Conservation (phyloP, 2,888 invertebrate genomes). For the Hirtodrosophila confusa region DNA sequence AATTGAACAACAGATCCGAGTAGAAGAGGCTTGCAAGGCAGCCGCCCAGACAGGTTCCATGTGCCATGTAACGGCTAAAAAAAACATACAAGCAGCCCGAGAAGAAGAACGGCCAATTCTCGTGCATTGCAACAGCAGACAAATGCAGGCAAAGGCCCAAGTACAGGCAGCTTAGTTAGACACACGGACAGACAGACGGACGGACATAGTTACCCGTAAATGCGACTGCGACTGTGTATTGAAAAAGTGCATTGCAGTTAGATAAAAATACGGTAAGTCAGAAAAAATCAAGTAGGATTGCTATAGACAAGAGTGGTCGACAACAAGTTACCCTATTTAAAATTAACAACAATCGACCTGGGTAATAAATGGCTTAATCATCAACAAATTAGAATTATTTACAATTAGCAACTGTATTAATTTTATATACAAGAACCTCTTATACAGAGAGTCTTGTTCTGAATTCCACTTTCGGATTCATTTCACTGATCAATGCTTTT, state of each 20-base stretch:
- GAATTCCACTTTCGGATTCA: too few relatives aligned
- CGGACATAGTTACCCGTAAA: not conserved
- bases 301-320: too few relatives aligned
- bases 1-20: slow-evolving; percentile 70
- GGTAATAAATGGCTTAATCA: too few relatives aligned
- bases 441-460: too few relatives aligned
- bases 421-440: too few relatives aligned
- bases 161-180: slow-evolving; percentile 47
- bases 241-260: slow-evolving; percentile 70
- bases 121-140: slow-evolving; percentile 54
- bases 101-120: slow-evolving; percentile 35
- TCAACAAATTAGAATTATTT: too few relatives aligned
- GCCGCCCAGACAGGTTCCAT: slow-evolving; percentile 34
- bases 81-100: slow-evolving; percentile 5
- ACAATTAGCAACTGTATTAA: too few relatives aligned
- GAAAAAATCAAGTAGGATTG: slow-evolving; percentile 16
- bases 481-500: too few relatives aligned
- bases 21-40: slow-evolving; percentile 50
- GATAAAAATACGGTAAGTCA: slow-evolving; percentile 39
- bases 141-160: slow-evolving; percentile 59
- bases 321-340: too few relatives aligned
- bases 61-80: slow-evolving; percentile 44
- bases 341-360: too few relatives aligned
- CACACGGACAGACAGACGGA: slow-evolving; percentile 8
- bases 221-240: slow-evolving; percentile 41